Base-by-base conservation (phyloP, 2,888 invertebrate species). In the Rosalia funebris region DNA sequence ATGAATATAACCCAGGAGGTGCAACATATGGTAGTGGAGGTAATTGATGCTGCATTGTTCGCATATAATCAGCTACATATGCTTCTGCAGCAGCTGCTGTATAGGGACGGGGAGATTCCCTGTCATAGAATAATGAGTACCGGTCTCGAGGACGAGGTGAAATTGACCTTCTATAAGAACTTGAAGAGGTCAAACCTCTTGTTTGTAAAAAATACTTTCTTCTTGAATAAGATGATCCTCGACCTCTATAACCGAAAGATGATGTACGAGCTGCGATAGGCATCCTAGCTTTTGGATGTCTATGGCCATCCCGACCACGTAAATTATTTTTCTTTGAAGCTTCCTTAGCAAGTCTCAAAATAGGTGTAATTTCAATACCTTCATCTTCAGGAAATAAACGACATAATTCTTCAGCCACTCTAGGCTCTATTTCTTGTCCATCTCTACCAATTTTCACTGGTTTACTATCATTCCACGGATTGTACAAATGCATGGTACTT, bases 381-480 rank as follows among this genome's bases (percentile, higher is more conserved):
- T 94, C 92, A 82, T 98, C 98, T 81, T 95, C 91, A 1, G 96
- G 92, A 82, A 98, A 98, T 44, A 98, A 83, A 61, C 96, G 88
- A 78, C 96, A 98, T 60, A 98, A 83, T 79, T 96, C 95, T 80
- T 95, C 95, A 12, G 96, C 98, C 54, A 96, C 94, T 80, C 93
- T 89, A 1, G 97, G 96, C 80, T 98, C 98, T 70, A 98, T 95
- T 86, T 98, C 98, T 86, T 98, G 92, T 0, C 98, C 98, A 84
- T 98, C 98, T 65, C 98, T 87, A n/a, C 97, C 98, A 75, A 98
- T 98, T 86, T 98, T 98, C 0, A 98, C 98, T 57, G 97, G 96
- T 82, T 97, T 97, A 42, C 96, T 95, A 79, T 98, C 97, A 84
- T 98, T 98, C 96, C 97, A 98, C 2, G 95, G 92, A 83, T 98